Base-by-base conservation (phyloP, 2,888 invertebrate species). In the Caenorhabditis imperialis region DNA sequence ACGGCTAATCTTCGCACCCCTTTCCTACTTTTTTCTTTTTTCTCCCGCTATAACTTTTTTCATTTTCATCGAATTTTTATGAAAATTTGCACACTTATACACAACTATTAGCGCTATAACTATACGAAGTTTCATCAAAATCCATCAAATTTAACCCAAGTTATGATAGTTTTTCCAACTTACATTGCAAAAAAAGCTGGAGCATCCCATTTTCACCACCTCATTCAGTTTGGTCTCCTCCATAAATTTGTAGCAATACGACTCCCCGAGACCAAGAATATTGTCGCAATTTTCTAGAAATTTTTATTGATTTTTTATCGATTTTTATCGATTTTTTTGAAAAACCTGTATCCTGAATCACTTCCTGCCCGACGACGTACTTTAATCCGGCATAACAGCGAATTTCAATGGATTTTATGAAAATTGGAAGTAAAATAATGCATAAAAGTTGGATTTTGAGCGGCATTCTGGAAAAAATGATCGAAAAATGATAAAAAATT, bases 121-220 rank as follows among this genome's bases (percentile, higher is more conserved):
- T n/a, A n/a, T n/a, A n/a, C n/a, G n/a, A n/a, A n/a, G n/a, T n/a
- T n/a, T n/a, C n/a, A n/a, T n/a, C n/a, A n/a, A n/a, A n/a, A n/a
- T n/a, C n/a, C n/a, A n/a, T n/a, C n/a, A n/a, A n/a, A n/a, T n/a
- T n/a, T n/a, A n/a, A n/a, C n/a, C n/a, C n/a, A n/a, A n/a, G n/a
- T n/a, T n/a, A n/a, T n/a, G n/a, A n/a, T n/a, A n/a, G n/a, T n/a
- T n/a, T n/a, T n/a, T n/a, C 1, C 2, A 38, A 74, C 79, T 75
- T 14, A 83, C 83, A 61, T 81, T 75, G 60, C 82, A 83, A n/a
- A 82, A 53, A 14, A 83, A 55, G 18, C 54, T 67, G 3, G 82
- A 78, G 25, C 83, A 83, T 8, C 83, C 83, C 61, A 83, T 58
- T 57, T 83, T 82, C 18, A 77, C 71, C n/a, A 74, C 81, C 40